A percentile compares a stretch with the other conserved stretches of the same genome.
These are phyloP conservation scores for Eurytoma adleriae DNA, from an alignment of 2,888 invertebrate genomes.

Conservation along the genomic window DNA sequence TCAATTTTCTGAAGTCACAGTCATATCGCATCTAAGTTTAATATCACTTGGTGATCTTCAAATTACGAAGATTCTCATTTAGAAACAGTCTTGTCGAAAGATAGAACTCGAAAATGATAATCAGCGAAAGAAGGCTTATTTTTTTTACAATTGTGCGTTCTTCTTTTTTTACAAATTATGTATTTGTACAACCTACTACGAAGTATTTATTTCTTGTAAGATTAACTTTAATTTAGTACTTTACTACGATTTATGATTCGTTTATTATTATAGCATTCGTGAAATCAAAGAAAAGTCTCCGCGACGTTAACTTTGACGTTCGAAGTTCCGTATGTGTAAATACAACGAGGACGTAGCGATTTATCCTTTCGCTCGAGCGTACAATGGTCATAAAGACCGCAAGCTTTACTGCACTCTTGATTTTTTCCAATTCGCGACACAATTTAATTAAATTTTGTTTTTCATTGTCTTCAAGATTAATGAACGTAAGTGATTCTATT, in stretches of 20 bases:
- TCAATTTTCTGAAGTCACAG: constrained; percentile 25
- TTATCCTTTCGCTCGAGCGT: constrained; percentile 65
- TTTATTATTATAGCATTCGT: constrained; percentile 24
- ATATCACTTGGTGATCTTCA: neutral
- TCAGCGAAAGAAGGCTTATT: neutral
- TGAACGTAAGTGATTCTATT: neutral
- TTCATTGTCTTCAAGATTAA: constrained; percentile 41
- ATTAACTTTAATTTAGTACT: constrained; percentile 13
- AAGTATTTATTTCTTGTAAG: constrained; percentile 42
- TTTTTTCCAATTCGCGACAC: constrained; percentile 21
- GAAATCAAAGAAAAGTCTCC: constrained; percentile 42
- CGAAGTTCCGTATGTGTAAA: constrained; percentile 59
- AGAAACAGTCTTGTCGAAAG: neutral
- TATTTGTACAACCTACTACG: constrained; percentile 33
- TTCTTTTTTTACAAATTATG: constrained; percentile 18
- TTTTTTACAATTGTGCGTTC: neutral
- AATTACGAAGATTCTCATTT: neutral
- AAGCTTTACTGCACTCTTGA: constrained; percentile 44
- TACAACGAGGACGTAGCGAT: constrained; percentile 56
- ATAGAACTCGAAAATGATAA: constrained; percentile 25
- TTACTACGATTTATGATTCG: constrained; percentile 18
- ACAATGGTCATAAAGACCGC: constrained; percentile 64
- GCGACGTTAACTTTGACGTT: constrained; percentile 53
- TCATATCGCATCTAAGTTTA: constrained; percentile 14
- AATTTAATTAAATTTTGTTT: constrained; percentile 20